Conservation (phyloP, 30 jellyfish, hydroid and myxozoan genomes). For the Mastigias papua region DNA sequence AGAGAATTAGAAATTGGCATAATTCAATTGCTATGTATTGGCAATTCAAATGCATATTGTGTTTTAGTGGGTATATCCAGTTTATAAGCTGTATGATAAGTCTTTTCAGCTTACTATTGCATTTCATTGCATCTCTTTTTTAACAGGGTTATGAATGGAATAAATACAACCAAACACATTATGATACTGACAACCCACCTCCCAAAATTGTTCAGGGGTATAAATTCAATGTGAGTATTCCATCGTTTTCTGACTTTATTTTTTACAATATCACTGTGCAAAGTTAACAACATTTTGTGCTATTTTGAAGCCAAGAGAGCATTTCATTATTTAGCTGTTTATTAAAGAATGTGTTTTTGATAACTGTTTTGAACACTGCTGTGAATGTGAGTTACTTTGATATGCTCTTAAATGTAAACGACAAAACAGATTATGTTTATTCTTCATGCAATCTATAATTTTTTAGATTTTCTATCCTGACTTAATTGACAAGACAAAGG, state of each 20-base stretch:
- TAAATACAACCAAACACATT: constrained; percentile 98
- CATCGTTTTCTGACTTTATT: not conserved
- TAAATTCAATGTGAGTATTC: constrained; percentile 90
- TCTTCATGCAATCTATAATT: not conserved
- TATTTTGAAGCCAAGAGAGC: not conserved
- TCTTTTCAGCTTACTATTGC: too few relatives aligned
- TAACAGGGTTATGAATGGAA: constrained; percentile 99
- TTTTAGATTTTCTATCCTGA: constrained; percentile 97
- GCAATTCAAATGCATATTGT: too few relatives aligned
- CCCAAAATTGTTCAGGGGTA: constrained; percentile 99
- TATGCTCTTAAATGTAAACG: too few relatives aligned
- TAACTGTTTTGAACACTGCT: too few relatives aligned
- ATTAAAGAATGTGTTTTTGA: too few relatives aligned
- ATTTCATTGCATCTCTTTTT: too few relatives aligned
- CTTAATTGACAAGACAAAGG: constrained; percentile 85
- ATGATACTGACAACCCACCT: constrained; percentile 99
- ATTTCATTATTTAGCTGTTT: too few relatives aligned
- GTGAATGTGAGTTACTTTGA: not conserved
- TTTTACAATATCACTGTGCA: not conserved
- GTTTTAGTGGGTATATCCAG: too few relatives aligned
- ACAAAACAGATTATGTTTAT: not conserved
- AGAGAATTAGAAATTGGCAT: too few relatives aligned
- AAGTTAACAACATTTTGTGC: not conserved
- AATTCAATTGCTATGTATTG: too few relatives aligned
- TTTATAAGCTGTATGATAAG: too few relatives aligned